Base-by-base conservation (phyloP, 2,113 vertebrate genomes). In the Ariopsis seemanni region DNA sequence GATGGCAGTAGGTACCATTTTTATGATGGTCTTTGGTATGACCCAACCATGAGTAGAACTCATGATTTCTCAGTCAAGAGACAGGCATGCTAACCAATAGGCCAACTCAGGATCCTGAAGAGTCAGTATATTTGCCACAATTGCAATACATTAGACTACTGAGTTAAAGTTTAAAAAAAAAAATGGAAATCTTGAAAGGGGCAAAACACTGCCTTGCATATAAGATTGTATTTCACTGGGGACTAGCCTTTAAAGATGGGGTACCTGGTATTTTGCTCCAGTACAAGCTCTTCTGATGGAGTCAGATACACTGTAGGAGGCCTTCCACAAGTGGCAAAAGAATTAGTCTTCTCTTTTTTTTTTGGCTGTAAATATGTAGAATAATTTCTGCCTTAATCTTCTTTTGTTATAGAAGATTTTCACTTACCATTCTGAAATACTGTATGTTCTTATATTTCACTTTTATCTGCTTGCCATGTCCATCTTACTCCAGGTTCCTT, bases 401-500 rank as follows among this genome's bases (percentile, higher is more conserved):
- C 42, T 74, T 50, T 20, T 74, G 20, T 74, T 50, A 74, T 22
- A 74, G 18, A 17, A 74, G 71, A 74, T 74, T 50, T 48, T 9
- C 18, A 74, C 8, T 74, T 48, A 18, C 34, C 71, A 48, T 74
- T 74, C 71, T 20, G 1, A 22, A 48, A 8, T 42, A 42, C 42
- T 42, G 42, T 48, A 74, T 74, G 17, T 74, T 74, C 18, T 74
- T 74, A 48, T 50, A 74, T 74, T 74, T 74, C 34, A 74, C 34
- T 74, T 74, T 74, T 18, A 74, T 74, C 71, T 74, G 71, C 42
- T 42, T 74, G 71, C 71, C 71, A 74, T 10, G 34, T 74, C 71
- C 8, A 74, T 48, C 71, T 22, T 50, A 50, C 34, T 8, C 22
- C 18, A 42, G 18, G 4, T 74, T 74, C 18, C 1, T 20, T 74